Evolutionary conservation across 2,888 invertebrate genomes (phyloP).

Genomic region (Mesorhabditis sp.): DNA sequence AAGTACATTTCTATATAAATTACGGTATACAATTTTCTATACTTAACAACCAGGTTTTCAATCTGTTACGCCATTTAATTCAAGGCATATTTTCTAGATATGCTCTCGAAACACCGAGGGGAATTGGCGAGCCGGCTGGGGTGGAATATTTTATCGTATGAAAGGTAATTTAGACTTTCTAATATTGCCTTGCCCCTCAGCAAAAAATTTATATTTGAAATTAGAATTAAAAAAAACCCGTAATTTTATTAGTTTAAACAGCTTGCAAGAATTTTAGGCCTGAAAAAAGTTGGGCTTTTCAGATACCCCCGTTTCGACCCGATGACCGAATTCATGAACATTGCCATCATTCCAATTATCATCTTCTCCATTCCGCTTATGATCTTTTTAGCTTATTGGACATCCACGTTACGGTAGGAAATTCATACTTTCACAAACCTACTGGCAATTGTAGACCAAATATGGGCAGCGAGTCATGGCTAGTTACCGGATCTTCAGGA

Average conservation of each 20-base stretch:
- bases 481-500: conserved; percentile 53
- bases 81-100: conserved; percentile 23
- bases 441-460: conserved; percentile 29
- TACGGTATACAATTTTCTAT: too few relatives aligned
- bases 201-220: too few relatives aligned
- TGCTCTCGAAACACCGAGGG: conserved; percentile 37
- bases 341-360: conserved; percentile 53
- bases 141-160: conserved; percentile 48
- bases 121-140: conserved; percentile 47
- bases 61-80: too few relatives aligned
- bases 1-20: too few relatives aligned
- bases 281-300: neutral
- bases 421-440: neutral
- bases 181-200: too few relatives aligned
- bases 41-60: too few relatives aligned
- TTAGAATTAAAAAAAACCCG: too few relatives aligned
- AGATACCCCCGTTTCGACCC: conserved; percentile 50
- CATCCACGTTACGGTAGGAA: conserved; percentile 37
- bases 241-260: too few relatives aligned
- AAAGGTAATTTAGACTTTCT: conserved; percentile 20
- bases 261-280: too few relatives aligned
- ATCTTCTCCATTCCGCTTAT: conserved; percentile 51
- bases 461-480: conserved; percentile 44
- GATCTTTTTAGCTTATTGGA: conserved; percentile 56
- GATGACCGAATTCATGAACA: conserved; percentile 56